Percentiles rank a stretch among this genome's conserved stretches.
phyloP scores from a whole-genome alignment of 1,140 invertebrate species.

The Planococcus citri region DNA sequence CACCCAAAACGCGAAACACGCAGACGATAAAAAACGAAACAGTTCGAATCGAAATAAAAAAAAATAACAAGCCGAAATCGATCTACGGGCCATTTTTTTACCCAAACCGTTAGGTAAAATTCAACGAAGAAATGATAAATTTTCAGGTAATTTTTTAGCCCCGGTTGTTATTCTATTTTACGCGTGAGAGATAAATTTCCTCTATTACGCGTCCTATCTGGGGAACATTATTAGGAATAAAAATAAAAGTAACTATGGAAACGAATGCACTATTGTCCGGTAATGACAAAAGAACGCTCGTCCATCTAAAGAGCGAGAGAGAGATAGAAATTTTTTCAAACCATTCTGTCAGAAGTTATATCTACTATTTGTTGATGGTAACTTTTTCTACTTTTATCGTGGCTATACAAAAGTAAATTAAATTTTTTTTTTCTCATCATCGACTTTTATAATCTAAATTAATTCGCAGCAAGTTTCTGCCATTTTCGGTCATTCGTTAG shows the following conservation, averaged over 20 bases:
- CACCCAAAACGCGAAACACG: too few relatives aligned
- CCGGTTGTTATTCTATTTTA: not conserved
- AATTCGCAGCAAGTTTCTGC: not conserved
- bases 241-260: slow-evolving; percentile 8
- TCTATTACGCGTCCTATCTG: not conserved
- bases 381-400: not conserved
- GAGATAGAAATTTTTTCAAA: not conserved
- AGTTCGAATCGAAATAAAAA: too few relatives aligned
- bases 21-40: too few relatives aligned
- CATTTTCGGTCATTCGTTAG: not conserved
- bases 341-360: not conserved
- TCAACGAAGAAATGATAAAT: not conserved
- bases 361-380: not conserved
- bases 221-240: slow-evolving; percentile 1
- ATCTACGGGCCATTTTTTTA: too few relatives aligned
- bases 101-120: not conserved
- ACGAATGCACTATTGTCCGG: not conserved
- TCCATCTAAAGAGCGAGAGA: not conserved
- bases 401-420: not conserved
- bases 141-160: not conserved
- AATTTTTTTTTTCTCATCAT: not conserved
- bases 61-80: too few relatives aligned
- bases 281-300: not conserved
- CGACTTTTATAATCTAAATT: not conserved
- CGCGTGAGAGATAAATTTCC: slow-evolving; percentile 1